These are phyloP conservation scores for Drosophila vallismaia DNA, from an alignment of 2,888 invertebrate species.

Conservation along the genomic window DNA sequence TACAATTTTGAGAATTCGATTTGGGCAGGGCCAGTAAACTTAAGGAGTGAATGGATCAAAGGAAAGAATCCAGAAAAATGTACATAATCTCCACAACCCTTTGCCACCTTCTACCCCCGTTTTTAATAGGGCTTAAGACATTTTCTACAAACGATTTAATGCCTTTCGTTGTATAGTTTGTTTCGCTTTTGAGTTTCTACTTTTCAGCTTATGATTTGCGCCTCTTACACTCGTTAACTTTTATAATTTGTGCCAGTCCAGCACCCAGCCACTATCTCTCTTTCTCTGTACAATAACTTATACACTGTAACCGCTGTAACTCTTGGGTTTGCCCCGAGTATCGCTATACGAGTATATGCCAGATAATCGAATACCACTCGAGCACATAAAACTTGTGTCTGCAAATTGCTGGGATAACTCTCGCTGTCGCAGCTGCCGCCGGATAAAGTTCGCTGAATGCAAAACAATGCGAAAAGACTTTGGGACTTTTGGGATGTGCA, in stretches of 20 bases:
- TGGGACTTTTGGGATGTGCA: conserved; percentile 35
- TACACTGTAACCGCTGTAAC: conserved; percentile 80
- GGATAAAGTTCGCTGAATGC: conserved; percentile 55
- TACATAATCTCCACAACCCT: conserved; percentile 38
- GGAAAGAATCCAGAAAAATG: conserved; percentile 17
- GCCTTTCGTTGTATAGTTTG: conserved; percentile 45
- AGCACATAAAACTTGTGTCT: conserved; percentile 38
- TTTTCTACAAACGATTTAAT: conserved; percentile 43
- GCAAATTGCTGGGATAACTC: conserved; percentile 56
- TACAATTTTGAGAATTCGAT: conserved; percentile 44
- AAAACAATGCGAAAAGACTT: conserved; percentile 64
- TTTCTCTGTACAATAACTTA: conserved; percentile 49
- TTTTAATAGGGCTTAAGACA: conserved; percentile 26
- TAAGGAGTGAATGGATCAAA: conserved; percentile 20
- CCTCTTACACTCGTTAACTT: conserved; percentile 14
- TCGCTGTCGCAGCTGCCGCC: conserved; percentile 31
- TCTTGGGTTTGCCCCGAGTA: conserved; percentile 81
- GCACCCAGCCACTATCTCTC: neutral
- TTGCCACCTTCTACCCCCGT: conserved; percentile 10
- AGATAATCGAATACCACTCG: conserved; percentile 51
- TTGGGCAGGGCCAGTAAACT: conserved; percentile 38
- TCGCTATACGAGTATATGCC: conserved; percentile 72
- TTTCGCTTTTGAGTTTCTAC: conserved; percentile 42
- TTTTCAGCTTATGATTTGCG: conserved; percentile 53
- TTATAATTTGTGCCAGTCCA: conserved; percentile 28